Conservation (phyloP, 2,888 invertebrate species). For the Phaedon cochleariae region DNA sequence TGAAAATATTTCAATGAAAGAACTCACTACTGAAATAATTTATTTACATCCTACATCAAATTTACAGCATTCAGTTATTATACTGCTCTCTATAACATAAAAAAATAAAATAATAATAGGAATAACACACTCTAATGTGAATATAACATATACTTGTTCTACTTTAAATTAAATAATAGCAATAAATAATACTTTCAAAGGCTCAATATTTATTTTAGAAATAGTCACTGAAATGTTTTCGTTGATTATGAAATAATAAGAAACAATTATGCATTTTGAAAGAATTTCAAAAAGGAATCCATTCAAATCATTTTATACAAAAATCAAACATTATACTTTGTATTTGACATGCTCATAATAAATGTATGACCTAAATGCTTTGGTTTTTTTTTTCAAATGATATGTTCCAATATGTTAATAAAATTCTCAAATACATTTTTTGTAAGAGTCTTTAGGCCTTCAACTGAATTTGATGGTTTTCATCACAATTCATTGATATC, state of each 20-base stretch:
- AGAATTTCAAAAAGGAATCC: background rate
- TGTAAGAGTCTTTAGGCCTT: background rate
- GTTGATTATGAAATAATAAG: background rate
- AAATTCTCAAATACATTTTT: background rate
- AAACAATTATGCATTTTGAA: background rate
- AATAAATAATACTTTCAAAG: slow-evolving; percentile 35
- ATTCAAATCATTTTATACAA: background rate
- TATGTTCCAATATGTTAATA: background rate
- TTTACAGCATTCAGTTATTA: slow-evolving; percentile 37
- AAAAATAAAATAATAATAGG: slow-evolving; percentile 35
- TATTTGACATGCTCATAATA: background rate
- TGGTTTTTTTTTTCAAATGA: background rate
- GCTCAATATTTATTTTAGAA: slow-evolving; percentile 16
- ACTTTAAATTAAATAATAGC: slow-evolving; percentile 28
- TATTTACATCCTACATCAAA: slow-evolving; percentile 44
- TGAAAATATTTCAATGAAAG: background rate
- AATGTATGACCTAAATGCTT: background rate
- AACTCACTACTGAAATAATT: slow-evolving; percentile 43
- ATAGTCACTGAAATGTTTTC: background rate
- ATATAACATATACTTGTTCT: background rate
- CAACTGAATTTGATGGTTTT: no score
- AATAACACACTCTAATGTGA: slow-evolving; percentile 19
- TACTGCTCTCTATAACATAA: slow-evolving; percentile 35
- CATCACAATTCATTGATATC: no score
- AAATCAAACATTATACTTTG: background rate